A percentile compares a stretch with the other conserved stretches of the same genome.
These are phyloP conservation scores for Geotrypetes seraphini DNA, from an alignment of 2,797 vertebrate genomes.

Conservation along the genomic window DNA sequence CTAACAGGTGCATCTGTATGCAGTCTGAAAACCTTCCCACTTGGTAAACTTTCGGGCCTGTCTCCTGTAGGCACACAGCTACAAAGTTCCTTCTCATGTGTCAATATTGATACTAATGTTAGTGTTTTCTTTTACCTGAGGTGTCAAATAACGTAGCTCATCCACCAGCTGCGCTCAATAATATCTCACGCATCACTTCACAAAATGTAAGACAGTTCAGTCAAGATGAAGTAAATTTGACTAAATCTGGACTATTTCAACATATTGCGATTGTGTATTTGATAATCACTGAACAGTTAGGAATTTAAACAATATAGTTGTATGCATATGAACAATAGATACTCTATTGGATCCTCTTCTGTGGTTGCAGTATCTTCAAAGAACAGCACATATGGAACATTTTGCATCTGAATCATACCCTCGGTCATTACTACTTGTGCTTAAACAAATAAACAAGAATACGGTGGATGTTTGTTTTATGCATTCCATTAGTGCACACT, in stretches of 20 bases:
- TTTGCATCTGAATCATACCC: no score
- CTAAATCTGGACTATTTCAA: no score
- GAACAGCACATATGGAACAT: no score
- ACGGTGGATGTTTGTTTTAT: no score
- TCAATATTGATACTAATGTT: slow-evolving; percentile 19
- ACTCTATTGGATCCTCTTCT: no score
- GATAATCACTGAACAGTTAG: no score
- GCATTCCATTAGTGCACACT: no score
- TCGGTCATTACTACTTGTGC: not conserved
- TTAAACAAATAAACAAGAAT: not conserved
- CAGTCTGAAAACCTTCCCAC: not conserved
- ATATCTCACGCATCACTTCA: not conserved
- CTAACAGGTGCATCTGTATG: slow-evolving; percentile 2
- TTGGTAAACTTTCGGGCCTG: slow-evolving; percentile 7
- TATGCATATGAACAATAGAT: no score
- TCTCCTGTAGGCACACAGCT: slow-evolving; percentile 6
- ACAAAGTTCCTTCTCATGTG: slow-evolving; percentile 20
- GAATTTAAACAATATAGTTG: no score
- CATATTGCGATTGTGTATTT: no score
- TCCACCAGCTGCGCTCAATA: slow-evolving; percentile 11
- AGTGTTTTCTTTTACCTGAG: slow-evolving; percentile 9
- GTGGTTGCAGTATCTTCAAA: no score
- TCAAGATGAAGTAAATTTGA: slow-evolving; percentile 5
- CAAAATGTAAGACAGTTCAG: slow-evolving; percentile 11
- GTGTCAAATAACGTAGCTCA: slow-evolving; percentile 15